phyloP scores from a whole-genome alignment of 1,140 invertebrate species.

The Mya arenaria region DNA sequence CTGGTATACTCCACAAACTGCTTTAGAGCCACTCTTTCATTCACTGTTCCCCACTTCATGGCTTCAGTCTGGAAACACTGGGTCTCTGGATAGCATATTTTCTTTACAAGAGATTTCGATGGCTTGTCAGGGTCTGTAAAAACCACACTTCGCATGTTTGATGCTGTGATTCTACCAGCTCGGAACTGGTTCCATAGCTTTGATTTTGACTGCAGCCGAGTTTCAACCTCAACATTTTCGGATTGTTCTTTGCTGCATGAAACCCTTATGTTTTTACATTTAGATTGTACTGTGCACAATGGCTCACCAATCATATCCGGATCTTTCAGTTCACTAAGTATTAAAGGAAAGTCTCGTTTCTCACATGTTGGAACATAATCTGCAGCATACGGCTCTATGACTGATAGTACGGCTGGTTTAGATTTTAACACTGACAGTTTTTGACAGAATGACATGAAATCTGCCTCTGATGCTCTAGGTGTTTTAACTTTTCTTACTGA shows the following conservation, averaged over 20 bases:
- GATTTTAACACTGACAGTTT: too few relatives aligned
- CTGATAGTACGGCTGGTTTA: conserved; percentile 5
- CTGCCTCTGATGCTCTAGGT: too few relatives aligned
- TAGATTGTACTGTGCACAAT: too few relatives aligned
- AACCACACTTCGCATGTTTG: background rate
- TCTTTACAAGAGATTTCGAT: background rate
- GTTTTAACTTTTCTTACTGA: too few relatives aligned
- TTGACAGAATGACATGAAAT: too few relatives aligned
- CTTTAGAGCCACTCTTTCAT: background rate
- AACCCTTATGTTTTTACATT: too few relatives aligned
- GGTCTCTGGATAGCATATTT: background rate
- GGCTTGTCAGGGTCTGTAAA: conserved; percentile 6
- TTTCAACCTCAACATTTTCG: conserved; percentile 1
- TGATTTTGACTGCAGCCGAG: conserved; percentile 8
- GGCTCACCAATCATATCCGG: too few relatives aligned
- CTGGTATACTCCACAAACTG: background rate
- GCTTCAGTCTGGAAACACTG: background rate
- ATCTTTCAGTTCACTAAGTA: conserved; percentile 3
- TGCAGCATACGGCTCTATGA: background rate
- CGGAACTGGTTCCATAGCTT: conserved; percentile 33
- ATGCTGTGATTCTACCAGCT: conserved; percentile 30
- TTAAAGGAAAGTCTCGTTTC: background rate
- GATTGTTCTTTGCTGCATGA: too few relatives aligned
- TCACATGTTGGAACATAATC: background rate
- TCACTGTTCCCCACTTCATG: conserved; percentile 5